These are phyloP conservation scores for Excalfactoria chinensis DNA, from an alignment of 2,113 vertebrate species.

Conservation along the genomic window DNA sequence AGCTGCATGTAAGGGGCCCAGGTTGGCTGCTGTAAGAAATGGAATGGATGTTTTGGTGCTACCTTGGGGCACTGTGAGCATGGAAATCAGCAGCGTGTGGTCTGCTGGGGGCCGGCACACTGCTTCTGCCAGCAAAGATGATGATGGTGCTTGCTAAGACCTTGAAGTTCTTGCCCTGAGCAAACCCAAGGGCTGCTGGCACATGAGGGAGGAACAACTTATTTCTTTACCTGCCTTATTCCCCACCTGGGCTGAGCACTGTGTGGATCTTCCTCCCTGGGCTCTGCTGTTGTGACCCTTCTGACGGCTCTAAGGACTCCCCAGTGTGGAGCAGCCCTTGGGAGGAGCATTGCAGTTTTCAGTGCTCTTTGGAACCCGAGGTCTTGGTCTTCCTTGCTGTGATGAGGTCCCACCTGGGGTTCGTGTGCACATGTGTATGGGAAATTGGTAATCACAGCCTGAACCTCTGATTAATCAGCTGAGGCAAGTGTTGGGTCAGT, in stretches of 20 bases:
- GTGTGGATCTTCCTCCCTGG: accelerated
- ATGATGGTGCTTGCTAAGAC: neutral
- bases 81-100: accelerated
- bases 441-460: no score
- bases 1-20: neutral
- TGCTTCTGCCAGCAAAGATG: accelerated
- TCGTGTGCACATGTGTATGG: accelerated
- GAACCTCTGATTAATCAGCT: no score
- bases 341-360: neutral
- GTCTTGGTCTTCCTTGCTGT: neutral
- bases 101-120: neutral
- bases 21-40: neutral
- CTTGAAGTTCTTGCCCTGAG: neutral
- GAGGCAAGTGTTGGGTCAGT: no score
- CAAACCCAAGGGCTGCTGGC: neutral
- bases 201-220: accelerated
- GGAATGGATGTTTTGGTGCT: neutral
- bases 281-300: neutral
- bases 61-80: neutral
- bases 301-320: neutral
- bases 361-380: neutral
- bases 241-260: neutral
- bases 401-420: neutral
- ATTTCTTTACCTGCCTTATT: neutral
- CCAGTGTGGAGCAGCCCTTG: neutral